Evolutionary conservation across 2,113 vertebrate species (phyloP), one percentile per base, ranked within the genome.

Genomic region (Amblyornis subalaris): DNA sequence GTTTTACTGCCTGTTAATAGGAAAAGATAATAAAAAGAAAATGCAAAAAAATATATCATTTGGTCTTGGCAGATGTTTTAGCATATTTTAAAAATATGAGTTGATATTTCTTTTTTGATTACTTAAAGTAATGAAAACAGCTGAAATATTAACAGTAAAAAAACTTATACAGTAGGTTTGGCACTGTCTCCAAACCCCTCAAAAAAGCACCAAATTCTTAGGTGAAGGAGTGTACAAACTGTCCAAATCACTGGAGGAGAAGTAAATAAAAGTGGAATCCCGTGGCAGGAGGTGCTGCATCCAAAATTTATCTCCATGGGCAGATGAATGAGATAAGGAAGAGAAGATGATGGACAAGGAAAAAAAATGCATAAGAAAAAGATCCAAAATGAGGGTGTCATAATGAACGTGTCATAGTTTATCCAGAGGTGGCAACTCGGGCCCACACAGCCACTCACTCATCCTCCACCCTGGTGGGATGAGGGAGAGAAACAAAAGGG

Each of bases 1-100:
- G 36, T 85, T 96, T 95, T 91, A 95, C 73, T 60, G 33, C n/a
- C 69, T 89, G 58, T 90, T 96, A 94, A 94, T 87, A 94, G 36
- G 18, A 96, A 93, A 44, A 93, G n/a, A 93, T 75, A 92, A 96
- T 70, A 89, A 74, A 95, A 96, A 73, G 33, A 90, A 97, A 95
- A 64, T 9, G 3, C 8, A 25, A 17, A 54, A 94, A 94, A 90
- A 54, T 7, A n/a, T 24, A 88, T 76, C 57, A 91, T 89, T 48
- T 88, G 25, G 22, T 82, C n/a, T 53, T 91, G 76, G 90, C 76
- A 95, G 51, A 94, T 79, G 47, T 55, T 93, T 95, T 65, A 89
- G 70, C 45, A 73, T 90, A 84, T 88, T 94, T 96, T 94, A 94
- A 91, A 45, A 69, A 54, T 50, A 33, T 54, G 48, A 71, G 22